Base-by-base conservation (phyloP, 2,113 vertebrate species). In the Petaurus breviceps region DNA sequence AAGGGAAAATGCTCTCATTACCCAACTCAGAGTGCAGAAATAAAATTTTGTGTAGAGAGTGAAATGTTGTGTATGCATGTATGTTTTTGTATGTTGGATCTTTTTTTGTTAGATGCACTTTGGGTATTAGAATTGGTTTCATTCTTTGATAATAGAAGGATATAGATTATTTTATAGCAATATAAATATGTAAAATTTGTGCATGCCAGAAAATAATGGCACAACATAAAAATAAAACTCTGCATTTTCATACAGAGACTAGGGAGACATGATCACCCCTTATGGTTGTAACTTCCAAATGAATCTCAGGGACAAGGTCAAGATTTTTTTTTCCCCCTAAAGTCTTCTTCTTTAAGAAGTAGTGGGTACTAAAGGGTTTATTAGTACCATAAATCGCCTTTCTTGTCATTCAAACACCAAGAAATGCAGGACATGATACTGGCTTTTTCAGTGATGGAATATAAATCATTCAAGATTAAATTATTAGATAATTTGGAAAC, bases 401-500 rank as follows among this genome's bases (percentile, higher is more conserved):
- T 93, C 96, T 97, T 99, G 98, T 98, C 98, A 98, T 97, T 98
- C 98, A 99, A 98, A 98, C 50, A 94, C 57, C 96, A 96, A 98
- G 97, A 97, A 98, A 98, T 96, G 97, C 94, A 94, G 96, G 96
- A 95, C 96, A 92, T 97, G 98, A 97, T 97, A 92, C 98, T 96
- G 98, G 98, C 98, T 98, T 90, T 98, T 97, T 94, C 96, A 95
- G 96, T 97, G 98, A 98, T 94, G 97, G 98, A 97, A 97, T 98
- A 98, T 99, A 99, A 98, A 99, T 99, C 98, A 98, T 98, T 93
- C 97, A 96, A 98, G 98, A 99, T 99, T 98, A 99, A 99, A 99
- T 99, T 98, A 98, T 98, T 97, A 98, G 98, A 98, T 99, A 99
- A 99, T 99, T 99, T 99, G 98, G 98, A 98, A 99, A 98, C 98